A percentile compares a stretch with the other conserved stretches of the same genome.
Conservation (phyloP, 2,888 invertebrate species). For the Aporophyla nigra region DNA sequence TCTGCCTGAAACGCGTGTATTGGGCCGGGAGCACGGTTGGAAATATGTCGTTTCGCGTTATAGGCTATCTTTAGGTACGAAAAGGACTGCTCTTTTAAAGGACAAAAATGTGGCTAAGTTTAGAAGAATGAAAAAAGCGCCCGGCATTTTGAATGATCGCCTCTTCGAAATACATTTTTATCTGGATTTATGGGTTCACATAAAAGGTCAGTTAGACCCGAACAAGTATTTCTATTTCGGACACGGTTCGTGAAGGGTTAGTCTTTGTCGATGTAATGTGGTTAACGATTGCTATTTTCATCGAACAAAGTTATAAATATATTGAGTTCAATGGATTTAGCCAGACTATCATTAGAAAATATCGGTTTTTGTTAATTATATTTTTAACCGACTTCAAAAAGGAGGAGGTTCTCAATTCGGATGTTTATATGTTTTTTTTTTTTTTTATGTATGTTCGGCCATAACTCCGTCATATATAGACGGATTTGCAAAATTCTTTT, state of each 20-base stretch:
- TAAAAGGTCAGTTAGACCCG: conserved; percentile 46
- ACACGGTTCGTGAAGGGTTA: conserved; percentile 8
- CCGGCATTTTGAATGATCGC: conserved; percentile 1
- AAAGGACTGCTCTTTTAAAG: not conserved
- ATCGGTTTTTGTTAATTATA: not conserved
- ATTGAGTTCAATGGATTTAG: not conserved
- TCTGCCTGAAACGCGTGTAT: too few relatives aligned
- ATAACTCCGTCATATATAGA: too few relatives aligned
- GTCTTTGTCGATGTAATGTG: conserved; percentile 8
- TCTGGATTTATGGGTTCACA: conserved; percentile 1
- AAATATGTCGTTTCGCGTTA: too few relatives aligned
- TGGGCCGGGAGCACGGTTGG: too few relatives aligned
- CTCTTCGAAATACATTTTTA: conserved; percentile 29
- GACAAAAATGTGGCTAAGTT: not conserved
- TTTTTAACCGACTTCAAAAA: too few relatives aligned
- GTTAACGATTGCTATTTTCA: conserved; percentile 2
- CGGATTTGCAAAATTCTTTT: too few relatives aligned
- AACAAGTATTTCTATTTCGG: conserved; percentile 47
- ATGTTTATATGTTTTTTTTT: too few relatives aligned
- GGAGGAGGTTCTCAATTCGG: too few relatives aligned
- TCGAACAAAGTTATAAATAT: not conserved
- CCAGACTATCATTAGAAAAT: not conserved
- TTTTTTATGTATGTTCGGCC: too few relatives aligned
- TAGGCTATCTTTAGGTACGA: not conserved
- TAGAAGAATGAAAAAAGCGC: not conserved